Conservation (phyloP, 1,140 invertebrate genomes). For the Drosophila tristis region DNA sequence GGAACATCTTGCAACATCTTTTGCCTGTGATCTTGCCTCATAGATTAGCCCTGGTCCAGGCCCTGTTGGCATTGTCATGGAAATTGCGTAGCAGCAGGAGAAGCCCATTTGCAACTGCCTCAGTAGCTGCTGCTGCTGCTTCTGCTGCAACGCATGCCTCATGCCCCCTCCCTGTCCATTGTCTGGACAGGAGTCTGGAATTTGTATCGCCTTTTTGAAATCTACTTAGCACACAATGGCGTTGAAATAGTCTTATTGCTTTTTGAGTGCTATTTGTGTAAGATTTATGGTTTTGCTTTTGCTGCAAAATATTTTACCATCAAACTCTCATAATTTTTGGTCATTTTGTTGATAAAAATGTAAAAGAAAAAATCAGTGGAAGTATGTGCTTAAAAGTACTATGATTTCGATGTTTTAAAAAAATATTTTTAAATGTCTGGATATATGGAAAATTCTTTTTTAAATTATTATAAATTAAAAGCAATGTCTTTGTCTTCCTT, state of each 20-base stretch:
- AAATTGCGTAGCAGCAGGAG: constrained; percentile 40
- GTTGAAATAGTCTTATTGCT: constrained; percentile 80
- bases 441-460: too few species aligned
- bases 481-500: too few species aligned
- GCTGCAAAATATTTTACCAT: constrained; percentile 12
- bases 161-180: constrained; percentile 44
- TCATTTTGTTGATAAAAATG: too few species aligned
- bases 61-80: constrained; percentile 55
- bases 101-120: constrained; percentile 25
- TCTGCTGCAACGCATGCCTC: constrained; percentile 26
- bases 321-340: too few species aligned
- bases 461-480: too few species aligned
- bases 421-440: too few species aligned
- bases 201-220: constrained; percentile 83
- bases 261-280: constrained; percentile 79
- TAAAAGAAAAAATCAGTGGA: too few species aligned
- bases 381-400: too few species aligned
- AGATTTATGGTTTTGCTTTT: constrained; percentile 75
- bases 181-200: constrained; percentile 34
- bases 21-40: constrained; percentile 55
- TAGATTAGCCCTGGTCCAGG: constrained; percentile 61
- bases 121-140: constrained; percentile 19
- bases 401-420: too few species aligned
- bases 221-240: constrained; percentile 84
- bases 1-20: constrained; percentile 69